Evolutionary conservation across 2,797 vertebrate species (phyloP), one percentile per base, ranked within the genome.

Genomic region (Tenualosa ilisha): DNA sequence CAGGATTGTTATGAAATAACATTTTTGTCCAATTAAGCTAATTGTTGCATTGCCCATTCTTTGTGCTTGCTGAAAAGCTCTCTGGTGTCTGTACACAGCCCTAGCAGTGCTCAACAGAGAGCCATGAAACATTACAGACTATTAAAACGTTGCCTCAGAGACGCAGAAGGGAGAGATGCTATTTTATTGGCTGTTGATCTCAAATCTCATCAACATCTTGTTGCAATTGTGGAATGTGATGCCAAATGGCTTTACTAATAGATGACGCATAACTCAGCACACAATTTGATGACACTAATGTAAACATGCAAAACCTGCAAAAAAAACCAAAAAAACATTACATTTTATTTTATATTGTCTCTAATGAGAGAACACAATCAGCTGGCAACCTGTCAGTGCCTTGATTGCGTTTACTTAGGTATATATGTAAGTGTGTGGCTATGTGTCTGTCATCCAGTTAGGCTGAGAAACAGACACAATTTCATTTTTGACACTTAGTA

Each of bases 331-430:
- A 12, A 50, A 50, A 12, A 12, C 4, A 51, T 12, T 51, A 51
- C 50, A 51, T 9, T 51, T 6, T 51, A 51, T 51, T 51, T 2
- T 7, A 9, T 51, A 9, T 31, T 31, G 50, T 51, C 7, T 51
- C n/a, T 63, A 26, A 63, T 63, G 8, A n/a, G 24, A 63, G 8
- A 63, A 63, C 61, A 20, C 22, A 22, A 61, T 17, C 22, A 61
- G 56, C 56, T 61, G 56, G 20, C 3, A 5, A 5, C 20, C 56
- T 53, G 5, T 61, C 17, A 61, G 17, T 61, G 15, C 56, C 22
- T 61, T 20, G 97, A 98, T 99, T 68, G 63, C 26, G 6, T 68
- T 24, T 11, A 31, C 22, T 8, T 37, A 24, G 20, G 31, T 26
- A n/a, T 84, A 43, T 86, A n/a, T 82, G n/a, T 50, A 37, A 89